Conservation (phyloP, 2,113 vertebrate genomes). For the Pyrgilauda ruficollis region DNA sequence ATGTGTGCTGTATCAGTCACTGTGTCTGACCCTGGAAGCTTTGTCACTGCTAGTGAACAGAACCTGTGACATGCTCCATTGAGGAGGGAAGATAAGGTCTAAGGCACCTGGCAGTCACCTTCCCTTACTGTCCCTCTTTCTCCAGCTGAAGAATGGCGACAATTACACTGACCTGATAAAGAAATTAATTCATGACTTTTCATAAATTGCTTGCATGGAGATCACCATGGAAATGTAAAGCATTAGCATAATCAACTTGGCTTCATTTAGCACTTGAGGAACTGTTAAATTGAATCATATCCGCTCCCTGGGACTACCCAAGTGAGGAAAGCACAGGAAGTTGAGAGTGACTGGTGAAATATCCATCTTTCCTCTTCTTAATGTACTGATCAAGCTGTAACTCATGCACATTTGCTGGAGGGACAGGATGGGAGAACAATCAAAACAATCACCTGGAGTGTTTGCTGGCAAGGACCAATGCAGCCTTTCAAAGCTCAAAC, state of each 20-base stretch:
- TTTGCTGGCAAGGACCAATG: not conserved
- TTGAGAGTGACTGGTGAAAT: not conserved
- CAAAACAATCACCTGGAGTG: not conserved
- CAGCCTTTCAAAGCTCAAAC: not conserved
- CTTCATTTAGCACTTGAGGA: constrained; percentile 32
- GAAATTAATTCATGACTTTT: not conserved
- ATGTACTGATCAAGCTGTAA: not conserved
- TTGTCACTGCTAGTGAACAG: not conserved
- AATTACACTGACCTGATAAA: not conserved
- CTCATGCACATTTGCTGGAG: not conserved
- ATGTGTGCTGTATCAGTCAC: not conserved
- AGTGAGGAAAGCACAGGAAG: not conserved
- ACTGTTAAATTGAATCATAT: constrained; percentile 20
- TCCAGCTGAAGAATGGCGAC: not conserved
- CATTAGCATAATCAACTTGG: not conserved
- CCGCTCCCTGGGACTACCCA: not conserved
- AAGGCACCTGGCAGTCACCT: not conserved
- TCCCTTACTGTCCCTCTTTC: not conserved
- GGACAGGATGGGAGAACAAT: not conserved
- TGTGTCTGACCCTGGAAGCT: not conserved
- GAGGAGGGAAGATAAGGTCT: not conserved
- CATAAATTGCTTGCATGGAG: not conserved
- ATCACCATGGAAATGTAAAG: not conserved
- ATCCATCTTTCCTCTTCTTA: not conserved
- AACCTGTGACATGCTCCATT: not conserved